These are phyloP conservation scores for Mantis religiosa DNA, from an alignment of 2,888 invertebrate species.

Conservation along the genomic window DNA sequence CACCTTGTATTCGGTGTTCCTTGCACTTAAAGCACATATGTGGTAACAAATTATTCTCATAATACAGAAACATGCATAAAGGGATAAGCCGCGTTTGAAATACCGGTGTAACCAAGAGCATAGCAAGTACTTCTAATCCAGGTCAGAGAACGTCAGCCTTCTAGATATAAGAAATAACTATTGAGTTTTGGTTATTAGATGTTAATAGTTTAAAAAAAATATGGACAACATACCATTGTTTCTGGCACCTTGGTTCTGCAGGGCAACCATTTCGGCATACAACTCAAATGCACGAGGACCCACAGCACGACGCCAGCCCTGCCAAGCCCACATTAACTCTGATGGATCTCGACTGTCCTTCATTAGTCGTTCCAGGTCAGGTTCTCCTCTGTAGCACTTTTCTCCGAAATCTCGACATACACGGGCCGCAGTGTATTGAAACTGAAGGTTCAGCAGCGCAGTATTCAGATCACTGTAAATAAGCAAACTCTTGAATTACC, in stretches of 20 bases:
- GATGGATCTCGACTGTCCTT: constrained; percentile 39
- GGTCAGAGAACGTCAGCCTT: too few relatives aligned
- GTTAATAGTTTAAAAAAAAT: too few relatives aligned
- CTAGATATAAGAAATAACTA: too few relatives aligned
- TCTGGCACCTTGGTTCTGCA: constrained; percentile 61
- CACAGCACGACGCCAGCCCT: constrained; percentile 60
- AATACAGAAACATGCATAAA: too few relatives aligned
- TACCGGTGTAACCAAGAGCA: too few relatives aligned
- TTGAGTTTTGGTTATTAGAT: too few relatives aligned
- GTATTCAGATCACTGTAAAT: constrained; percentile 45
- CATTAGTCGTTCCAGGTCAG: constrained; percentile 59
- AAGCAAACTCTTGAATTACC: not conserved
- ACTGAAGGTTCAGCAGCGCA: constrained; percentile 52
- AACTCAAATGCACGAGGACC: constrained; percentile 53
- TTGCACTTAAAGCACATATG: too few relatives aligned
- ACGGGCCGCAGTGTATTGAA: constrained; percentile 55
- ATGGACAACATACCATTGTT: constrained; percentile 53
- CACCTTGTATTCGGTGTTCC: too few relatives aligned
- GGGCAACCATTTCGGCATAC: constrained; percentile 51
- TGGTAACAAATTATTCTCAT: too few relatives aligned
- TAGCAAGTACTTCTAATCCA: too few relatives aligned
- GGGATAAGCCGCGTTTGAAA: too few relatives aligned
- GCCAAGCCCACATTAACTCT: constrained; percentile 61
- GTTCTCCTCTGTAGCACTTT: constrained; percentile 58
- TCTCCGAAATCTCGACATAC: constrained; percentile 49